These are phyloP conservation scores for Antechinus flavipes DNA, from an alignment of 2,113 vertebrate species.

Conservation along the genomic window DNA sequence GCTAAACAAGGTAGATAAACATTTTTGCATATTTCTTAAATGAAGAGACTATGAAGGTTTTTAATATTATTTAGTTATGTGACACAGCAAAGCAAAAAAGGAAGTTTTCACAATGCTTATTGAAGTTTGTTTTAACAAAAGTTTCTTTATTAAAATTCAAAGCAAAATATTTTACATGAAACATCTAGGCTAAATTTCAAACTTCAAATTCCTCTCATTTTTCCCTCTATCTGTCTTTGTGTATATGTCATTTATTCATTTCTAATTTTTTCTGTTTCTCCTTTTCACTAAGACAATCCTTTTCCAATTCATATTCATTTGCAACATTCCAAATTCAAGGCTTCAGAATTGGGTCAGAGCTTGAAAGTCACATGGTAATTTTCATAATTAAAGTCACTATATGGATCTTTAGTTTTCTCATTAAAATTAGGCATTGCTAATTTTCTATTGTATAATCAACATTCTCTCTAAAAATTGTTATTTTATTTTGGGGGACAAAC, in stretches of 20 bases:
- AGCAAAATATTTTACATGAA: background rate
- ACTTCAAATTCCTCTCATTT: background rate
- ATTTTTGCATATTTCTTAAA: background rate
- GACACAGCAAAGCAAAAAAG: background rate
- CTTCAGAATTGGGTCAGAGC: background rate
- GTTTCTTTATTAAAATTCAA: background rate
- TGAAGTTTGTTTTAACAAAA: background rate
- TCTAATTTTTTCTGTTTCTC: background rate
- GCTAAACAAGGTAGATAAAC: background rate
- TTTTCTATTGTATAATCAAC: background rate
- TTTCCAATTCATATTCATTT: background rate
- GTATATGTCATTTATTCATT: background rate
- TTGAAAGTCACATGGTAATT: background rate
- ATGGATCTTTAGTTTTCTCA: constrained; percentile 2
- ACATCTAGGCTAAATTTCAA: background rate
- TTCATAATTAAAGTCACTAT: background rate
- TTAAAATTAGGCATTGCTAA: background rate
- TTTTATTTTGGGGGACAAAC: background rate
- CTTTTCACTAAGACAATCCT: background rate
- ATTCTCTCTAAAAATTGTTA: background rate
- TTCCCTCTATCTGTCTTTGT: background rate
- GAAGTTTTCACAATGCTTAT: too few species aligned
- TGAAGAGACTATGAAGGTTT: background rate
- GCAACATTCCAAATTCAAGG: background rate
- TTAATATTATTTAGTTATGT: background rate